Percentiles rank a stretch among this genome's conserved stretches.
Conservation (phyloP, 37 sponge, comb jelly and placozoan genomes). For the Oopsacas minuta region DNA sequence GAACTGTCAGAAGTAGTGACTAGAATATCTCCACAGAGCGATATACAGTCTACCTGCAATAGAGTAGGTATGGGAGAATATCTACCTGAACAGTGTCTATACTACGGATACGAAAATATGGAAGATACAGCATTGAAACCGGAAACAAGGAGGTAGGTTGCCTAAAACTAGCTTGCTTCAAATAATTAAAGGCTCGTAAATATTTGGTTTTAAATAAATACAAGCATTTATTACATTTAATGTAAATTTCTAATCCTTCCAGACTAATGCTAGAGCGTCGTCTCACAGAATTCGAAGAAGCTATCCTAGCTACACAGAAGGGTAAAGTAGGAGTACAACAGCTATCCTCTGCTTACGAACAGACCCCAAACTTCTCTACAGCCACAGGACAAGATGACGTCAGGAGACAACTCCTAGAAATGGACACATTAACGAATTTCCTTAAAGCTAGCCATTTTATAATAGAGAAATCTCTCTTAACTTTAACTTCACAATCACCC, state of each 20-base stretch:
- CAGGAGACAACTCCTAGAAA: constrained; percentile 54
- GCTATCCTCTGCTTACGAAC: constrained; percentile 48
- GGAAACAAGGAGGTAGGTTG: background rate
- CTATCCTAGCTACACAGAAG: background rate
- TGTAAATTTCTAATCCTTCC: too few species aligned
- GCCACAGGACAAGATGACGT: constrained; percentile 56
- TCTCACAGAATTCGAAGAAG: background rate
- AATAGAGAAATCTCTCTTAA: background rate
- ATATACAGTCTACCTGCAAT: background rate
- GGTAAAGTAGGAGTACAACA: constrained; percentile 35
- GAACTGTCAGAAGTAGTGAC: background rate
- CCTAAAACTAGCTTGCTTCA: too few species aligned
- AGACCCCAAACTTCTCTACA: constrained; percentile 61
- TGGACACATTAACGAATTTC: constrained; percentile 18
- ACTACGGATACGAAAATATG: constrained; percentile 10
- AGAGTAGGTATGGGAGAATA: background rate
- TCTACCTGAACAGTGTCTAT: background rate
- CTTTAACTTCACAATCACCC: background rate
- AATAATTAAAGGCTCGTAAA: too few species aligned
- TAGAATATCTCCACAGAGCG: background rate
- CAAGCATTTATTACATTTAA: too few species aligned
- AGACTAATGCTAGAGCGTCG: background rate
- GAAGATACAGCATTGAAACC: background rate
- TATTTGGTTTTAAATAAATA: too few species aligned
- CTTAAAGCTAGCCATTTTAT: background rate